Base-by-base conservation (phyloP, 1,140 invertebrate genomes). In the Delia radicum region DNA sequence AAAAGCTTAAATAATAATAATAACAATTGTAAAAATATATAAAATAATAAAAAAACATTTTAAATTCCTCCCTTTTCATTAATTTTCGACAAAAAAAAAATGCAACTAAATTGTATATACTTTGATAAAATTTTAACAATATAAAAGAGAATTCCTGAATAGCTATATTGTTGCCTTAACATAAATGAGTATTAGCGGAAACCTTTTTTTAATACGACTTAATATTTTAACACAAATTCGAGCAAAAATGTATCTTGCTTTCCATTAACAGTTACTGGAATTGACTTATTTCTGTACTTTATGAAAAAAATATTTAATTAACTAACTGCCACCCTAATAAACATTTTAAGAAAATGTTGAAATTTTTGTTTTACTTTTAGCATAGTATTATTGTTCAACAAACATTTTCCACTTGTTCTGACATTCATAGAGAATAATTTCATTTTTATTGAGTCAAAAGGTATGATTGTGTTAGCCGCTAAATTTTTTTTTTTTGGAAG, bases 1-100 rank as follows among this genome's bases (percentile, higher is more conserved):
- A 18, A 18, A 24, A 21, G 65, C 65, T 69, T 37, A 69, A 69
- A 69, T 69, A 69, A 69, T 69, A 69, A 69, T 69, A 69, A 69
- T 33, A 31, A 69, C 65, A 31, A 69, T 69, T 18, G 48, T 55
- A 55, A 55, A 55, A 55, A 18, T n/a, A 21, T 55, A 18, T 6
- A 55, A 55, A 55, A 18, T 21, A 21, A 55, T 21, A 55, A 55
- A 55, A 55, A 55, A 21, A 55, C 18, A 48, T 21, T 0, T 6
- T 6, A 48, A 48, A 48, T 18, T n/a, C 48, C 48, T 55, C 48
- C 48, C 48, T 21, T 10, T 21, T 10, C 48, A 55, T 55, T 55
- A 21, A 18, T 55, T 24, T 55, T 15, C n/a, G 4, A 10, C 24
- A 7, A 15, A 8, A 18, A 55, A 21, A n/a, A n/a, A n/a, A n/a